phyloP scores from a whole-genome alignment of 2,797 vertebrate species.

The Enteromius treurensis region DNA sequence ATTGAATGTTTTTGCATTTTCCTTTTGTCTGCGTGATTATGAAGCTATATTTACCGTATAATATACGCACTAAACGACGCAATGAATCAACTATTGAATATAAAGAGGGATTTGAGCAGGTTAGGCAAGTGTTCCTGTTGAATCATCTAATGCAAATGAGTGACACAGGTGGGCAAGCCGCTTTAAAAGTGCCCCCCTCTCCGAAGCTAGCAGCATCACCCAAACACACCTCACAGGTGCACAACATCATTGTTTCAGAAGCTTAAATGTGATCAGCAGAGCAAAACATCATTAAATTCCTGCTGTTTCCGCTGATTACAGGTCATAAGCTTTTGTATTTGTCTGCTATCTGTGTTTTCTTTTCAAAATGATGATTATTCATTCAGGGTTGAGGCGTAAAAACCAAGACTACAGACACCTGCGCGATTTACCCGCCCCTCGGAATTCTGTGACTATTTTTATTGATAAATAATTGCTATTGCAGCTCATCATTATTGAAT shows the following conservation, averaged over 20 bases:
- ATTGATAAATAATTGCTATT: conserved; percentile 97
- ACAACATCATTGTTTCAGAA: conserved; percentile 78
- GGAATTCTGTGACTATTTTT: conserved; percentile 93
- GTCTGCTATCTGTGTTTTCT: conserved; percentile 87
- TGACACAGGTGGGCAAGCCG: conserved; percentile 41
- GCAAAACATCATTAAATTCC: conserved; percentile 79
- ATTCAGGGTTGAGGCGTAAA: conserved; percentile 78
- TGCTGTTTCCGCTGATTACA: conserved; percentile 83
- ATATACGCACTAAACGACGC: not conserved
- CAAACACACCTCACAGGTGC: conserved; percentile 53
- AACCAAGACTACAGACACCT: conserved; percentile 90
- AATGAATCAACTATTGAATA: conserved; percentile 1
- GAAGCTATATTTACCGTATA: not conserved
- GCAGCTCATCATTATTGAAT: conserved; percentile 92
- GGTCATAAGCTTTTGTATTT: conserved; percentile 86
- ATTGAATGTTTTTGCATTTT: too few species aligned
- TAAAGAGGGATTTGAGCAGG: conserved; percentile 15
- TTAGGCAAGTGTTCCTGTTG: conserved; percentile 25
- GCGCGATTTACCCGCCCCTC: conserved; percentile 87
- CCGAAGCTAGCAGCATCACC: conserved; percentile 52
- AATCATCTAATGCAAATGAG: conserved; percentile 38
- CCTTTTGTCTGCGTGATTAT: too few species aligned
- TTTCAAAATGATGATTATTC: conserved; percentile 86
- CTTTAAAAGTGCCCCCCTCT: not conserved
- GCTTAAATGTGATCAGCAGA: conserved; percentile 81